Conservation (phyloP, 23 tunicate species). For the Ascidia mentula region DNA sequence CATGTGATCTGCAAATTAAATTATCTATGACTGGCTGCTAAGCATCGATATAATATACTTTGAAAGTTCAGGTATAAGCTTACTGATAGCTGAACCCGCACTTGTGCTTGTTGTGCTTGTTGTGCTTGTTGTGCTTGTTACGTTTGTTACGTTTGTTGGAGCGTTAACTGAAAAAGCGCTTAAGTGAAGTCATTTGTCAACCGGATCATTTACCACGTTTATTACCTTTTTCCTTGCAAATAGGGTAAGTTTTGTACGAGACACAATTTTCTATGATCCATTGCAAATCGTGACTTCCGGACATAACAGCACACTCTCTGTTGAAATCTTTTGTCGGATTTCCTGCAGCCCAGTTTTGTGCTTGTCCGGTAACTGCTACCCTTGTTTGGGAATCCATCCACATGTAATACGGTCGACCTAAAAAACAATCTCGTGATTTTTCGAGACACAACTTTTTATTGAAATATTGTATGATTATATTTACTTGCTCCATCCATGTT, state of each 20-base stretch:
- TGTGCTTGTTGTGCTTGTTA: too few species aligned
- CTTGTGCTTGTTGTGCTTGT: too few species aligned
- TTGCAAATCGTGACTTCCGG: neutral
- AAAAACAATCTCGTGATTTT: neutral
- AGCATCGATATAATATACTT: too few species aligned
- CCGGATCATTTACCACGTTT: too few species aligned
- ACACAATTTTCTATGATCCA: constrained; percentile 1
- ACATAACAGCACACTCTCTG: constrained; percentile 1
- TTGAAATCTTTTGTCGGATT: neutral
- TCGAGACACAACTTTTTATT: neutral
- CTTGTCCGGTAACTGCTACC: neutral
- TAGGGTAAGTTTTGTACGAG: neutral
- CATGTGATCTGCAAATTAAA: too few species aligned
- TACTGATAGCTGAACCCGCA: too few species aligned
- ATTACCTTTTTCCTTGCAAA: neutral
- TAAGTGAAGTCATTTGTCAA: too few species aligned
- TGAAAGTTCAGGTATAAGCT: too few species aligned
- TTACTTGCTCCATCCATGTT: constrained; percentile 1
- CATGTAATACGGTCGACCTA: neutral
- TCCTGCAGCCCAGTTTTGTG: neutral
- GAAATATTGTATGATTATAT: neutral
- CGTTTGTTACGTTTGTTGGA: too few species aligned
- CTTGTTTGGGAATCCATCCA: neutral
- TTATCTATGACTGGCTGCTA: too few species aligned
- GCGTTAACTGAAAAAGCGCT: too few species aligned